Base-by-base conservation (phyloP, 2,888 invertebrate species). In the Lepetodrilus schrolli region DNA sequence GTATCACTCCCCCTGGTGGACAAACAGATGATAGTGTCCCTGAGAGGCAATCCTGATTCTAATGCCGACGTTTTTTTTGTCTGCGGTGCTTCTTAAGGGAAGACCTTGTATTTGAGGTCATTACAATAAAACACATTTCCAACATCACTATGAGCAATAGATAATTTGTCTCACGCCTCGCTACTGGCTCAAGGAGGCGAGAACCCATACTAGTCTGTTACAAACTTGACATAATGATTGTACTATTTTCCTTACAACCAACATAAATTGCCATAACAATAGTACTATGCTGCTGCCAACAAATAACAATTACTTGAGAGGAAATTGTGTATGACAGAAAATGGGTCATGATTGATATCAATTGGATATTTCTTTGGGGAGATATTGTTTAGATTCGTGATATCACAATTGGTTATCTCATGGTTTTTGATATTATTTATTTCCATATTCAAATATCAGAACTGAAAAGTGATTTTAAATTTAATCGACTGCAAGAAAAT, bases 31-130 rank as follows among this genome's bases (percentile, higher is more conserved):
- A 26, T 30, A 58, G 26, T n/a, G 0, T 8, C 10, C 23, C 68
- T 23, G 17, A 43, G 47, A 43, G 10, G 47, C 68, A 38, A 26
- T 43, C 26, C 37, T 47, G 26, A 5, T 47, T 47, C 43, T 47
- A 47, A 47, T 47, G 13, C 68, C 26, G 58, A 17, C 48, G 20
- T 48, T 7, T 47, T 68, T 68, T 68, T 10, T 68, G 68, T 68
- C 47, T 68, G 68, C 26, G 13, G n/a, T 17, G 20, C 68, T 8
- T 47, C 34, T 68, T 21, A 43, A 58, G 68, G 26, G 30, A 47
- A 23, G 68, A 68, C 38, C 26, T 68, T 47, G 23, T 68, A 68
- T 68, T 68, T 68, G 68, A 68, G 47, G 43, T 68, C 68, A 68
- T 68, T 68, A 68, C 68, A 68, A 68, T 68, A 38, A 68, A 47